These are phyloP conservation scores for Cheirogaleus medius DNA, from an alignment of 2,113 vertebrate genomes.

Conservation along the genomic window DNA sequence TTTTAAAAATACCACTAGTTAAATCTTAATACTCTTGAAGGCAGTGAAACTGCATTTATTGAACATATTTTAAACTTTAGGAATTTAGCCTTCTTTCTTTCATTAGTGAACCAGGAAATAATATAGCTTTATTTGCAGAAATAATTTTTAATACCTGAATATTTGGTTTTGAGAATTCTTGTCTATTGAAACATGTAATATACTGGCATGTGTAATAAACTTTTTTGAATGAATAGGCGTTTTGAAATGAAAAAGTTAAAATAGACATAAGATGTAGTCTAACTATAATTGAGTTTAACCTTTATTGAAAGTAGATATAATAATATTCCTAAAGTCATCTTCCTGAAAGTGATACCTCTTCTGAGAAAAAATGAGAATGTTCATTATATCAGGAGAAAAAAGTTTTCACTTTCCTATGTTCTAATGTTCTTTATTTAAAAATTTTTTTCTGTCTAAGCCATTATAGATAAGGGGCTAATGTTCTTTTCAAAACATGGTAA, in stretches of 20 bases:
- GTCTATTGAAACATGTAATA: background rate
- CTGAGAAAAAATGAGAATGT: background rate
- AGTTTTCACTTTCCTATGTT: background rate
- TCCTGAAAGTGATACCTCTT: slow-evolving; percentile 21
- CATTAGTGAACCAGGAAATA: background rate
- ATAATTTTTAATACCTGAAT: background rate
- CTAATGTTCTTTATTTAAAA: background rate
- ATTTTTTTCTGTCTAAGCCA: too few species aligned
- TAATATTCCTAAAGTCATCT: background rate
- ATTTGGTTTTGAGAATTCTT: slow-evolving; percentile 12
- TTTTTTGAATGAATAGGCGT: background rate
- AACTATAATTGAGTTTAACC: background rate
- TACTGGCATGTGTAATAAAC: background rate
- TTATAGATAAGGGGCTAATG: background rate
- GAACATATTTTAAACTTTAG: background rate
- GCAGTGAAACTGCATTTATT: background rate
- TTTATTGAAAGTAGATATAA: background rate
- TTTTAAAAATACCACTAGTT: background rate
- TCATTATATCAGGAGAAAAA: background rate
- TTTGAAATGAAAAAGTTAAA: slow-evolving; percentile 14
- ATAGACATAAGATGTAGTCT: background rate
- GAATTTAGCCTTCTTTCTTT: background rate
- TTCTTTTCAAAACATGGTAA: background rate
- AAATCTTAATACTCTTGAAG: slow-evolving; percentile 7
- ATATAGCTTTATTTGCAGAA: slow-evolving; percentile 31